Conservation (phyloP, 2,888 invertebrate species). For the Pimpla rufipes region DNA sequence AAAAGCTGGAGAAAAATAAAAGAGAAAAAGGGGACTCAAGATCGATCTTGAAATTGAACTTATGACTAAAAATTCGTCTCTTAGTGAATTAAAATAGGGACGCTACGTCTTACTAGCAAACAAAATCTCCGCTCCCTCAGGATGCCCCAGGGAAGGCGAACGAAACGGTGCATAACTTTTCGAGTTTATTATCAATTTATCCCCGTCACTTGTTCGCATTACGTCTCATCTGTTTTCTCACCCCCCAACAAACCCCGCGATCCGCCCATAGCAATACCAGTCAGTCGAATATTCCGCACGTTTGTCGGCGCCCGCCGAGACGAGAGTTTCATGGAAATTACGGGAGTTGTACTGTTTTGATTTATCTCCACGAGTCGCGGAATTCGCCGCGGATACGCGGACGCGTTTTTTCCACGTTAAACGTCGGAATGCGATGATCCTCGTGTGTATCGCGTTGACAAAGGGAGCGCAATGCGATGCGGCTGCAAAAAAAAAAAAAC, state of each 20-base stretch:
- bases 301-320: neutral
- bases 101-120: constrained; percentile 10
- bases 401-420: constrained; percentile 49
- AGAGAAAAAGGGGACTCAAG: neutral
- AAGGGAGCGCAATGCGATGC: neutral
- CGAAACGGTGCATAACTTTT: constrained; percentile 4
- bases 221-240: constrained; percentile 19
- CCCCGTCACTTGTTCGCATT: constrained; percentile 15
- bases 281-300: neutral
- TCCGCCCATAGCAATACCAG: neutral
- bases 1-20: too few species aligned
- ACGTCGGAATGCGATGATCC: constrained; percentile 30
- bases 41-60: too few species aligned
- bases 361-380: constrained; percentile 36
- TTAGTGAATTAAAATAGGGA: constrained; percentile 1
- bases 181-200: constrained; percentile 40
- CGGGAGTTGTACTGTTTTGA: constrained; percentile 19
- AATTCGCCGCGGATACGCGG: constrained; percentile 23
- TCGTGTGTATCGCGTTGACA: constrained; percentile 37
- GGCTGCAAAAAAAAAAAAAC: constrained; percentile 46
- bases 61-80: too few species aligned
- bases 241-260: neutral
- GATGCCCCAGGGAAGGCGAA: constrained; percentile 4
- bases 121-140: constrained; percentile 4
- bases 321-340: constrained; percentile 7